Evolutionary conservation across 2,888 invertebrate species (phyloP).

Genomic region (Vandiemenella viatica): DNA sequence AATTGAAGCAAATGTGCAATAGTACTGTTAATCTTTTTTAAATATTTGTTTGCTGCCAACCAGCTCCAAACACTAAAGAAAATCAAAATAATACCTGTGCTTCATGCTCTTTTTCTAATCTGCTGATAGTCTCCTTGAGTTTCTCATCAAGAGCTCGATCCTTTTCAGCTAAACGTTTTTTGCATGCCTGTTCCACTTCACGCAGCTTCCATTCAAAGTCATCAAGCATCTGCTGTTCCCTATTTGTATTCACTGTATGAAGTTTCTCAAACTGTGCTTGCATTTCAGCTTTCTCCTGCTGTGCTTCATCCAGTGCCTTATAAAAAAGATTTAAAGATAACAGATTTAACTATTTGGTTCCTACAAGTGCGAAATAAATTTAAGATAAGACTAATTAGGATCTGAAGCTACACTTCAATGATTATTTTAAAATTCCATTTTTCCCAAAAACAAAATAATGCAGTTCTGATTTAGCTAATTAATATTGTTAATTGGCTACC

Average conservation of each 20-base stretch:
- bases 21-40: background rate
- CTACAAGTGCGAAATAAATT: background rate
- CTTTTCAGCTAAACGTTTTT: constrained; percentile 41
- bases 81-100: background rate
- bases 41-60: background rate
- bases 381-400: background rate
- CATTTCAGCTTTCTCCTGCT: constrained; percentile 40
- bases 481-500: too few relatives aligned
- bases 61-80: background rate
- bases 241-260: constrained; percentile 45
- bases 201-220: constrained; percentile 77
- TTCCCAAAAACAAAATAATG: too few relatives aligned
- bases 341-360: background rate
- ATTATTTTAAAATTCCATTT: too few relatives aligned
- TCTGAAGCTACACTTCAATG: too few relatives aligned
- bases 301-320: constrained; percentile 41
- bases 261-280: constrained; percentile 49
- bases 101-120: background rate
- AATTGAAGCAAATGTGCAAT: background rate
- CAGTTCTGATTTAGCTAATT: too few relatives aligned
- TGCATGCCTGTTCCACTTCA: constrained; percentile 54
- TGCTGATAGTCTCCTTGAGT: background rate
- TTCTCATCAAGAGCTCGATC: constrained; percentile 3
- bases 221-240: constrained; percentile 56
- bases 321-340: too few relatives aligned